These are phyloP conservation scores for Aptenodytes forsteri DNA, from an alignment of 2,113 vertebrate genomes.

Conservation along the genomic window DNA sequence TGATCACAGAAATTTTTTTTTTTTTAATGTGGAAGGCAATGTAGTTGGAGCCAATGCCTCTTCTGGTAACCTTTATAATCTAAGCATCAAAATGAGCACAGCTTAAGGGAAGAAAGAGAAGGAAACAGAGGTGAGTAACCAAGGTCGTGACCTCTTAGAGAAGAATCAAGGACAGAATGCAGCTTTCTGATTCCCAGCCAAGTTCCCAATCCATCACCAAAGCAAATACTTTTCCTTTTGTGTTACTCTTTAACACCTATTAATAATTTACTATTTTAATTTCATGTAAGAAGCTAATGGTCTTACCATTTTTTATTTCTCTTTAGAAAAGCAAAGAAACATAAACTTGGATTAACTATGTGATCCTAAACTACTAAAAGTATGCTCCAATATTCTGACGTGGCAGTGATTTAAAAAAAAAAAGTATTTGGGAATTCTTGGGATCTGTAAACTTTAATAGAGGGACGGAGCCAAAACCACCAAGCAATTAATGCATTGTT, in stretches of 20 bases:
- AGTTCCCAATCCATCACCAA: neutral
- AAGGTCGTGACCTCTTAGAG: neutral
- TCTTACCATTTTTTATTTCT: neutral
- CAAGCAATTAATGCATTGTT: neutral
- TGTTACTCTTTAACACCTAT: neutral
- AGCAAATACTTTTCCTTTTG: neutral
- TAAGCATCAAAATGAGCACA: neutral
- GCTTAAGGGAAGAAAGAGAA: neutral
- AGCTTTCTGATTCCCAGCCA: neutral
- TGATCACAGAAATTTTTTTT: neutral
- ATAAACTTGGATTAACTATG: neutral
- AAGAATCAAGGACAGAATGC: neutral
- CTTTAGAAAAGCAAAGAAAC: neutral
- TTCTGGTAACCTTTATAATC: neutral
- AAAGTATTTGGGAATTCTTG: neutral
- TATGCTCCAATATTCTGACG: neutral
- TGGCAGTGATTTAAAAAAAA: neutral
- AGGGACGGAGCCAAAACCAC: neutral
- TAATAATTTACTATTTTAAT: neutral
- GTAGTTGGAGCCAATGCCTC: neutral
- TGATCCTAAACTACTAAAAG: neutral
- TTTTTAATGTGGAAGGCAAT: neutral
- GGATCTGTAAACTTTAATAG: neutral
- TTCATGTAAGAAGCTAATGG: neutral
- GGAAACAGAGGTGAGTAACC: neutral